Conservation (phyloP, 2,888 invertebrate genomes). For the Platycnemis pennipes region DNA sequence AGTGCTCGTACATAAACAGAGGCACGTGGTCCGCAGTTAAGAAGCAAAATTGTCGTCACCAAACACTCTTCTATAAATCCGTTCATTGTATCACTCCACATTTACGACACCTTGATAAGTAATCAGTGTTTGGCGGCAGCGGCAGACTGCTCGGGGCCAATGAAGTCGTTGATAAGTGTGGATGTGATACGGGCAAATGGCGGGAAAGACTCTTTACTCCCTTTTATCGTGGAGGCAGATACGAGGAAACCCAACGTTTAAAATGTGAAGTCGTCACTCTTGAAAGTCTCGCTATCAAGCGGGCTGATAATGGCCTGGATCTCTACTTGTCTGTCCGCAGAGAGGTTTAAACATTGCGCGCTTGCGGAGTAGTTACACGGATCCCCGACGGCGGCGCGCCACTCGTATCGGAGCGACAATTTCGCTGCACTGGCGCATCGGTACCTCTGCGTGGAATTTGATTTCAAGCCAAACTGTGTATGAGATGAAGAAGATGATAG, state of each 20-base stretch:
- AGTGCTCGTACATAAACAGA: not conserved
- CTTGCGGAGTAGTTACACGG: not conserved
- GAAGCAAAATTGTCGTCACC: not conserved
- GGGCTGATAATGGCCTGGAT: not conserved
- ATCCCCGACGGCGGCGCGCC: not conserved
- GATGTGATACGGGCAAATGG: not conserved
- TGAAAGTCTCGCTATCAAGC: not conserved
- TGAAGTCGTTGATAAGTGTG: constrained; percentile 37
- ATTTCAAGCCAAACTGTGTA: no score
- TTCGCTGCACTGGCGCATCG: no score
- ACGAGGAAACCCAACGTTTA: not conserved
- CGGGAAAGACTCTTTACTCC: not conserved
- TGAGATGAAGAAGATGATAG: no score
- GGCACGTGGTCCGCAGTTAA: not conserved
- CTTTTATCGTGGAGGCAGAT: not conserved
- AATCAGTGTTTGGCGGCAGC: constrained; percentile 45
- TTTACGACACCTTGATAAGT: constrained; percentile 67
- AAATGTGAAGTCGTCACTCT: constrained; percentile 39
- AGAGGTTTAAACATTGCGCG: not conserved
- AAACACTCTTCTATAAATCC: not conserved
- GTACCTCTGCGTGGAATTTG: no score
- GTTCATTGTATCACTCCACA: constrained; percentile 13
- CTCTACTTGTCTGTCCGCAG: not conserved
- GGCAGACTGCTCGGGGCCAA: constrained; percentile 62
- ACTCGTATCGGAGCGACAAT: no score